phyloP scores from a whole-genome alignment of 2,113 vertebrate genomes.

The Cephalopterus ornatus region DNA sequence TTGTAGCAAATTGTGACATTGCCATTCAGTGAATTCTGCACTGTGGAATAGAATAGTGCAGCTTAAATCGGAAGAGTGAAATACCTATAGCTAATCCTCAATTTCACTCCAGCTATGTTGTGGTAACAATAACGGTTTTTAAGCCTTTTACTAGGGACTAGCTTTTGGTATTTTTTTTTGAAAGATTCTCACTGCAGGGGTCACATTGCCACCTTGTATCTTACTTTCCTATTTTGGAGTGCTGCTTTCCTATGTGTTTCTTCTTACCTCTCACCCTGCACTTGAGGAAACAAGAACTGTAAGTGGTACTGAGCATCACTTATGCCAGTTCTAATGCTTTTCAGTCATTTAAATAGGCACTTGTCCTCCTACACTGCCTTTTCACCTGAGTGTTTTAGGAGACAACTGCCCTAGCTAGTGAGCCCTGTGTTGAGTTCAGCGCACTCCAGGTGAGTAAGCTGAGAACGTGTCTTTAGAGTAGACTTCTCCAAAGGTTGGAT shows the following conservation, averaged over 20 bases:
- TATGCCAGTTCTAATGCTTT: not conserved
- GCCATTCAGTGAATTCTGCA: constrained; percentile 37
- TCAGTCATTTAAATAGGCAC: not conserved
- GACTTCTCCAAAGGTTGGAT: not conserved
- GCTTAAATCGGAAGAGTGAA: not conserved
- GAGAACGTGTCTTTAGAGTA: not conserved
- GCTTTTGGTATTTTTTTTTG: not conserved
- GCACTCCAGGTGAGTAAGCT: not conserved
- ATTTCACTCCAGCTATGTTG: constrained; percentile 36
- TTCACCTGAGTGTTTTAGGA: not conserved
- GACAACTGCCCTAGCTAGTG: not conserved
- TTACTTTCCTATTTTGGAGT: not conserved
- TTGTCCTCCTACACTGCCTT: not conserved
- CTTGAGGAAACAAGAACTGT: not conserved
- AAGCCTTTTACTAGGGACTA: not conserved
- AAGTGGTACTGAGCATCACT: not conserved
- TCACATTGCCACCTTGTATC: not conserved
- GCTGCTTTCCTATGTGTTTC: not conserved
- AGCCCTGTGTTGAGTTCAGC: not conserved
- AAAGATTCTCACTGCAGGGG: not conserved
- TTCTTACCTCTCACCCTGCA: not conserved
- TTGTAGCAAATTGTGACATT: not conserved
- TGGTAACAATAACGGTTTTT: not conserved
- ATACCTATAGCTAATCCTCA: not conserved
- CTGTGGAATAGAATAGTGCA: not conserved